These are phyloP conservation scores for Himalopsyche japonica DNA, from an alignment of 2,888 invertebrate genomes.

Conservation along the genomic window DNA sequence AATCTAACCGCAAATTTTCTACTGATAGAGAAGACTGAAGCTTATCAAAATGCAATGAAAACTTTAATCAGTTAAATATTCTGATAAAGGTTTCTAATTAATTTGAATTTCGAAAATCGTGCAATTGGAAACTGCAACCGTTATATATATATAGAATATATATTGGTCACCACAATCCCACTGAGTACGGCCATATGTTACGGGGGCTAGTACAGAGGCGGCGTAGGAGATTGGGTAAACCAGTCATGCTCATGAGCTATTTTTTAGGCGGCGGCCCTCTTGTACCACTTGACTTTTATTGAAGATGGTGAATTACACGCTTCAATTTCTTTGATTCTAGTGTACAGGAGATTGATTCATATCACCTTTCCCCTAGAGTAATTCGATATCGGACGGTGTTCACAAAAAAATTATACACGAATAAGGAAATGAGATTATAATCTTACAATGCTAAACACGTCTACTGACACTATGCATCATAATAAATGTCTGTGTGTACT, in stretches of 20 bases:
- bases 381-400: not conserved
- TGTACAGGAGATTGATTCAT: not conserved
- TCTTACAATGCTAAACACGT: too few relatives aligned
- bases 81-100: too few relatives aligned
- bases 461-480: too few relatives aligned
- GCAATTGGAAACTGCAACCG: too few relatives aligned
- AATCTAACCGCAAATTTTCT: too few relatives aligned
- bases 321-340: not conserved
- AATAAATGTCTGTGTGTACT: too few relatives aligned
- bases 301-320: not conserved
- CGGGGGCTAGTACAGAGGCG: not conserved
- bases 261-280: conserved; percentile 8
- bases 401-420: too few relatives aligned
- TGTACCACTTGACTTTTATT: not conserved
- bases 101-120: too few relatives aligned
- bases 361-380: not conserved
- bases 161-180: not conserved
- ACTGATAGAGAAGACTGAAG: too few relatives aligned
- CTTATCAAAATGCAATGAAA: too few relatives aligned
- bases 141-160: not conserved
- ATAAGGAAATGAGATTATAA: too few relatives aligned
- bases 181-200: conserved; percentile 8
- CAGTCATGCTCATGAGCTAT: conserved; percentile 21
- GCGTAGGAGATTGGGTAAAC: conserved; percentile 6
- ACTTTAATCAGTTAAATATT: too few relatives aligned